Evolutionary conservation across 2,113 vertebrate genomes (phyloP).

Genomic region (Charadrius vociferus): DNA sequence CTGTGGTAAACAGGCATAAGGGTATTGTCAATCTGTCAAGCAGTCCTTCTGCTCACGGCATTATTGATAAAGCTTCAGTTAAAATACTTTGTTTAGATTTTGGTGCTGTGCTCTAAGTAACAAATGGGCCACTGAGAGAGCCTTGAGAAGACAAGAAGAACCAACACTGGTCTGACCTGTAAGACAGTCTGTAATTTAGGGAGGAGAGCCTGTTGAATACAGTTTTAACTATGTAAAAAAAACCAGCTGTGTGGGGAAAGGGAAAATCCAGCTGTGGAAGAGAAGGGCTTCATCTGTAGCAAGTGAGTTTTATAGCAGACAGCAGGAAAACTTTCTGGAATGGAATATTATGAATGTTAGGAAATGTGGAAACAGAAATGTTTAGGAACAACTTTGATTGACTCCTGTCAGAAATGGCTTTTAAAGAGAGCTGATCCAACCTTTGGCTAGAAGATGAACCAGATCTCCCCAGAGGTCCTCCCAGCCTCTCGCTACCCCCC

Average conservation of each 20-base stretch:
- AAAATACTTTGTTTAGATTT: neutral
- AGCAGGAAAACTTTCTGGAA: neutral
- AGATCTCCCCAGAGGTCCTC: neutral
- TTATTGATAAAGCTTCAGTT: neutral
- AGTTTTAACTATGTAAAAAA: neutral
- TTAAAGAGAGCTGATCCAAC: neutral
- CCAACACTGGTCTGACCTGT: neutral
- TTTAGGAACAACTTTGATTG: neutral
- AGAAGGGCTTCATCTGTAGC: neutral
- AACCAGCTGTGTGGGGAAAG: neutral
- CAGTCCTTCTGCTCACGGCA: neutral
- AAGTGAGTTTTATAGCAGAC: neutral
- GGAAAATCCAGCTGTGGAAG: neutral
- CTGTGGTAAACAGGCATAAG: neutral
- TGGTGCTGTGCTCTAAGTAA: neutral
- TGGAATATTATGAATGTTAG: neutral
- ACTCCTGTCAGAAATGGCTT: neutral
- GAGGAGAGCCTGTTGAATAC: neutral
- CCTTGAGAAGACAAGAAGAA: neutral
- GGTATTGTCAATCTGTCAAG: neutral
- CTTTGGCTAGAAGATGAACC: neutral
- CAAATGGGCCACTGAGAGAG: neutral
- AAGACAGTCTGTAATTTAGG: neutral
- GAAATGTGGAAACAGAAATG: neutral
- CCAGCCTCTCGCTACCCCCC: neutral